Base-by-base conservation (phyloP, 2,888 invertebrate species). In the Flexamia atlantica region DNA sequence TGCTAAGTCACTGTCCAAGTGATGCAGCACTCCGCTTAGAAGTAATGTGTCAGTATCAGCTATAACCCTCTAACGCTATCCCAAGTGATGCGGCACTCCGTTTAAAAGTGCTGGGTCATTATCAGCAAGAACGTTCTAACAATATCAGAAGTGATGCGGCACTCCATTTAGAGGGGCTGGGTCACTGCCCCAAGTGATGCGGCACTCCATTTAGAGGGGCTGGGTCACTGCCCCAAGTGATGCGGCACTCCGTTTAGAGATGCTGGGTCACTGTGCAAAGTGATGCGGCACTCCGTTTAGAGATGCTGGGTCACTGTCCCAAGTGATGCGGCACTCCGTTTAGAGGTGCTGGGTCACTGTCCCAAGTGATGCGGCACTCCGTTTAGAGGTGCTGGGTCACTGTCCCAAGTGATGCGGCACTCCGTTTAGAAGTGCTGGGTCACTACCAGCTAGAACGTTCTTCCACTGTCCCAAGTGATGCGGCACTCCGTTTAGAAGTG, bases 231-330 rank as follows among this genome's bases (percentile, higher is more conserved):
- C 23, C 57, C 57, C 25, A 3, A 14, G 20, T 23, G 57, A 7
- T 30, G n/a, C 20, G 9, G 5, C 74, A 5, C 46, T 46, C 40
- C 40, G 40, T 12, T 40, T 74, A 74, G 74, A 40, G 42, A 23
- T 74, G 76, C 46, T 76, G 76, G 53, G 57, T 79, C 79, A n/a
- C 36, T 32, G 36, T 53, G 57, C 79, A 53, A 79, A 30, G 46
- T 46, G 12, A 17, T 17, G 12, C 2, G 2, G 46, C 46, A 12
- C 46, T 46, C 46, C 46, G 46, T 17, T 46, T 76, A 76, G 76
- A 42, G 50, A 28, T 76, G 76, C 46, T 76, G 46, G 28, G 76
- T 76, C 10, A 76, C 50, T 28, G 28, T 50, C 36, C 14, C 14
- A 46, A 14, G 79, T 79, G n/a, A 7, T 25, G 5, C 7, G 17